Evolutionary conservation across 2,888 invertebrate species (phyloP).

Genomic region (Carcina quercana): DNA sequence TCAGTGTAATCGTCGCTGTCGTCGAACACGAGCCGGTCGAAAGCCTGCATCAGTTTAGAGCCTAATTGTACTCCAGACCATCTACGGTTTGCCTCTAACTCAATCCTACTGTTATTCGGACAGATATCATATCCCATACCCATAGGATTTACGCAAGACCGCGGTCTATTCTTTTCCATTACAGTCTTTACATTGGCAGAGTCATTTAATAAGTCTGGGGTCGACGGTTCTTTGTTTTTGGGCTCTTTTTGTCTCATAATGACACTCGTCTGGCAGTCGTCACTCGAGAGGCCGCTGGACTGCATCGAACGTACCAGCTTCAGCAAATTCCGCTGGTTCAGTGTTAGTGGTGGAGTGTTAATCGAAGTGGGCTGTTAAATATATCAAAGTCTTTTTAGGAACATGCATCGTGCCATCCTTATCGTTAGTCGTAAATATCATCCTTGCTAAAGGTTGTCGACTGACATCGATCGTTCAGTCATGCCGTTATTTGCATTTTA

Average conservation of each 20-base stretch:
- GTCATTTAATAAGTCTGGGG: constrained; percentile 75
- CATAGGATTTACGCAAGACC: constrained; percentile 80
- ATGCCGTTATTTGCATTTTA: constrained; percentile 71
- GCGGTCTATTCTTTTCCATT: constrained; percentile 76
- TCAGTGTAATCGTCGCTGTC: constrained; percentile 84
- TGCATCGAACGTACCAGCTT: constrained; percentile 75
- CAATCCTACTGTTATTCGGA: constrained; percentile 63
- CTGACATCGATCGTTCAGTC: constrained; percentile 33
- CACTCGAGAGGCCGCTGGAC: constrained; percentile 71
- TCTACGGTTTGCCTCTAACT: constrained; percentile 73
- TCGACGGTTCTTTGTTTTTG: constrained; percentile 64
- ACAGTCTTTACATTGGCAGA: constrained; percentile 67
- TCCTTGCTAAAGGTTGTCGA: constrained; percentile 34
- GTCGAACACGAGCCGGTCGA: constrained; percentile 78
- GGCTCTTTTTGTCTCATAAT: constrained; percentile 69
- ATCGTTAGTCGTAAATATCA: constrained; percentile 39
- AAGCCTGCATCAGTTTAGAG: constrained; percentile 81
- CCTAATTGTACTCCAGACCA: constrained; percentile 84
- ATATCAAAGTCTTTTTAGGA: constrained; percentile 60
- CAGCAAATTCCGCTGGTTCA: constrained; percentile 74
- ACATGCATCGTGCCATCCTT: constrained; percentile 65
- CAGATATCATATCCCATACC: constrained; percentile 63
- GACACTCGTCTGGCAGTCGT: constrained; percentile 67
- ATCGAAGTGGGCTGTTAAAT: constrained; percentile 73
- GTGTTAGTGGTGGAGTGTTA: constrained; percentile 71